These are phyloP conservation scores for Nomada ferruginata DNA, from an alignment of 2,888 invertebrate genomes.

Conservation along the genomic window DNA sequence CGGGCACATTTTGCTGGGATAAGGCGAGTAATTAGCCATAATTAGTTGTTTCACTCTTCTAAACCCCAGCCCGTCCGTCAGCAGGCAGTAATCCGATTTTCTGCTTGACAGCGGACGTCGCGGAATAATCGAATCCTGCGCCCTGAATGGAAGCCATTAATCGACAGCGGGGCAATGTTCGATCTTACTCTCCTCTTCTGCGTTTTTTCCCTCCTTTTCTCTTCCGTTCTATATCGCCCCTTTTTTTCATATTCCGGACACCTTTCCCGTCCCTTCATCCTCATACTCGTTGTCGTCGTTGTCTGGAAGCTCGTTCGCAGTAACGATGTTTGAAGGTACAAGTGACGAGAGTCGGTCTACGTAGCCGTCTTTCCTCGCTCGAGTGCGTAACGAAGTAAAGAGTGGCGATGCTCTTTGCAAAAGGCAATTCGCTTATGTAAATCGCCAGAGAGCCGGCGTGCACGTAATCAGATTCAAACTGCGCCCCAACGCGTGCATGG, in stretches of 20 bases:
- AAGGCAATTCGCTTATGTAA: conserved; percentile 55
- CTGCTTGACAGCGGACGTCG: conserved; percentile 47
- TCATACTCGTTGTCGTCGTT: background rate
- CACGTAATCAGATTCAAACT: conserved; percentile 45
- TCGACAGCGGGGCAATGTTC: conserved; percentile 35
- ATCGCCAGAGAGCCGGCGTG: conserved; percentile 22
- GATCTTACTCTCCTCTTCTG: conserved; percentile 7
- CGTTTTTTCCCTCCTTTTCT: background rate
- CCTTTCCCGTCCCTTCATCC: background rate
- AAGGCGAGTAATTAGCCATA: conserved; percentile 66
- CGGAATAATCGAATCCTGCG: conserved; percentile 55
- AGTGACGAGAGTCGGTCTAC: conserved; percentile 9
- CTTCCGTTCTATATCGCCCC: background rate
- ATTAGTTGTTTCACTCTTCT: conserved; percentile 66
- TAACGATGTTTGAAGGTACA: conserved; percentile 26
- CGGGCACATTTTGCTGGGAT: conserved; percentile 38
- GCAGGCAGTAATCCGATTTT: conserved; percentile 62
- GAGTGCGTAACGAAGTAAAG: conserved; percentile 32
- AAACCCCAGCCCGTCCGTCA: conserved; percentile 48
- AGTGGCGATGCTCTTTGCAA: conserved; percentile 33
- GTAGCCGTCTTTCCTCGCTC: conserved; percentile 12
- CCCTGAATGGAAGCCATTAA: conserved; percentile 50
- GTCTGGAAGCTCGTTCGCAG: conserved; percentile 29
- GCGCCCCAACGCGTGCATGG: conserved; percentile 27
- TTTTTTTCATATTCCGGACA: background rate